Evolutionary conservation across 2,797 vertebrate species (phyloP).

Genomic region (Spheniscus humboldti): DNA sequence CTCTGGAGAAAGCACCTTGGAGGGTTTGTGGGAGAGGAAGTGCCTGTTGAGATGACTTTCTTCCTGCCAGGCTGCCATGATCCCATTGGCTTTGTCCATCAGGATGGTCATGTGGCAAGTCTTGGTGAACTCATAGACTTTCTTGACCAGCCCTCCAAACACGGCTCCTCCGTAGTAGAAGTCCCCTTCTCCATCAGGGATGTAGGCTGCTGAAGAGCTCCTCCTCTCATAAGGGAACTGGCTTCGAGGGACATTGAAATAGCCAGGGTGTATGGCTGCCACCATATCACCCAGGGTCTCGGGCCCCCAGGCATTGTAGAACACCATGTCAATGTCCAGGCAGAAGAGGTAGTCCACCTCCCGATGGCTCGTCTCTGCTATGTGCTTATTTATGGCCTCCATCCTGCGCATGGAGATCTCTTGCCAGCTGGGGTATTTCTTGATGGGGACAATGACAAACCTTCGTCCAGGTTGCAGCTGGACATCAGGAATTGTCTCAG

Average conservation of each 20-base stretch:
- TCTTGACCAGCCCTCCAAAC: constrained; percentile 74
- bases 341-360: constrained; percentile 70
- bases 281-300: constrained; percentile 74
- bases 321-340: constrained; percentile 65
- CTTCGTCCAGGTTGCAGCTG: neutral
- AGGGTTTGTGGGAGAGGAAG: constrained; percentile 79
- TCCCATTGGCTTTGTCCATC: constrained; percentile 71
- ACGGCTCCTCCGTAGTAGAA: constrained; percentile 78
- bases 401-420: constrained; percentile 75
- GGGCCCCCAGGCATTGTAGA: constrained; percentile 68
- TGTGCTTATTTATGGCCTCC: constrained; percentile 71
- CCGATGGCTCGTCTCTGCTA: neutral
- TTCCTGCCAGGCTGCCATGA: constrained; percentile 80
- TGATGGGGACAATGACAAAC: neutral
- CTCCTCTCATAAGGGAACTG: constrained; percentile 77
- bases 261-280: constrained; percentile 76
- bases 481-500: neutral
- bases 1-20: constrained; percentile 80
- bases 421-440: constrained; percentile 67
- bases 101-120: constrained; percentile 72
- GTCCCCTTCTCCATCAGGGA: constrained; percentile 73
- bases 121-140: constrained; percentile 70
- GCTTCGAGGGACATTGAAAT: constrained; percentile 28
- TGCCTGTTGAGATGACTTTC: constrained; percentile 83
- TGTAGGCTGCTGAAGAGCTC: constrained; percentile 67